These are phyloP conservation scores for Drosophila mettleri DNA, from an alignment of 2,888 invertebrate species.

Conservation along the genomic window DNA sequence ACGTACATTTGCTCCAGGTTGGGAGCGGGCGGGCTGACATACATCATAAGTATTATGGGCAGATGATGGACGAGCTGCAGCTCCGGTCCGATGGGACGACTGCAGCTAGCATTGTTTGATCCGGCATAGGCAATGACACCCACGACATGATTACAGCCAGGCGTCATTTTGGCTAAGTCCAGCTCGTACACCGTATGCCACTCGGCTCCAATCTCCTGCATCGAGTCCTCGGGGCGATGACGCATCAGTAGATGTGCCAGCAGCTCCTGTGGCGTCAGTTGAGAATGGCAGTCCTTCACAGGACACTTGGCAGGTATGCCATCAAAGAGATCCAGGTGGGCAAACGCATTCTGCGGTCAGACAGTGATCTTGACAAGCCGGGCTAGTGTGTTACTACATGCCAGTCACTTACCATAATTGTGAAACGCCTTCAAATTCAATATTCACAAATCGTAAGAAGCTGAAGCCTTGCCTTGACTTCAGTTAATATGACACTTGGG, in stretches of 20 bases:
- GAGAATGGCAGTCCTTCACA: conserved; percentile 27
- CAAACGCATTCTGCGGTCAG: conserved; percentile 21
- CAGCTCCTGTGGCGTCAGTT: conserved; percentile 53
- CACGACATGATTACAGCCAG: conserved; percentile 55
- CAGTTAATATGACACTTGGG: not conserved
- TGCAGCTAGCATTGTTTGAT: conserved; percentile 17
- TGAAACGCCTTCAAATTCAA: not conserved
- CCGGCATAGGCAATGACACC: conserved; percentile 56
- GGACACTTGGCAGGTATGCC: conserved; percentile 48
- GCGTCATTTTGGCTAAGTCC: conserved; percentile 40
- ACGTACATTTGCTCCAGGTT: conserved; percentile 42
- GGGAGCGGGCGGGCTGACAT: conserved; percentile 38
- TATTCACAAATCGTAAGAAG: not conserved
- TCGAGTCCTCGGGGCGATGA: conserved; percentile 54
- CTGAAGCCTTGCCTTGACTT: not conserved
- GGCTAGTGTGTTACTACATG: not conserved
- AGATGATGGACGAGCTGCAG: conserved; percentile 59
- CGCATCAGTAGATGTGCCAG: conserved; percentile 54
- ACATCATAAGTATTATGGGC: conserved; percentile 55
- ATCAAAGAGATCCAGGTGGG: conserved; percentile 39
- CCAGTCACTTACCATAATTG: conserved; percentile 36
- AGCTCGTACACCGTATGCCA: conserved; percentile 42
- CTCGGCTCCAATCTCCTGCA: conserved; percentile 48
- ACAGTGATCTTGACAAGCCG: too few relatives aligned
- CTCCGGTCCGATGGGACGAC: conserved; percentile 50